Evolutionary conservation across 1,140 invertebrate genomes (phyloP).

Genomic region (Euura lappo): DNA sequence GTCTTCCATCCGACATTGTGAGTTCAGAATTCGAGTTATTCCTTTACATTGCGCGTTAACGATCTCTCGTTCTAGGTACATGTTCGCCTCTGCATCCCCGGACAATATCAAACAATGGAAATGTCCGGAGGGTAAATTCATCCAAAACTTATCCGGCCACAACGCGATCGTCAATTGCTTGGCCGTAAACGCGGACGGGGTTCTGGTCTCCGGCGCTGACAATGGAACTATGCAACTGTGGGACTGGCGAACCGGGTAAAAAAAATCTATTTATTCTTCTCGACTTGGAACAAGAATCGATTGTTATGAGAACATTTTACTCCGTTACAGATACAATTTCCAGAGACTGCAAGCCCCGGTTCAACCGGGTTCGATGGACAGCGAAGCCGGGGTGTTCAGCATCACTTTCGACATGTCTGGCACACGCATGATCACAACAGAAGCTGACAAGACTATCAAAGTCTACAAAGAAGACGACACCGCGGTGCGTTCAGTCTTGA

Average conservation of each 20-base stretch:
- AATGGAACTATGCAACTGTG: conserved; percentile 98
- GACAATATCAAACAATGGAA: conserved; percentile 99
- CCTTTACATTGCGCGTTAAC: background rate
- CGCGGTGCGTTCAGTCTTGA: conserved; percentile 67
- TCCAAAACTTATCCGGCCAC: conserved; percentile 97
- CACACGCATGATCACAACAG: conserved; percentile 91
- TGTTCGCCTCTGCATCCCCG: conserved; percentile 97
- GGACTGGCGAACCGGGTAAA: conserved; percentile 96
- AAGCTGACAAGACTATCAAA: conserved; percentile 99
- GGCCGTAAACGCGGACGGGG: conserved; percentile 92
- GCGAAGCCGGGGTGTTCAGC: conserved; percentile 96
- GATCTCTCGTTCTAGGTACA: conserved; percentile 69
- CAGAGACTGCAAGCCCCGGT: conserved; percentile 91
- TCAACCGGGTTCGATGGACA: conserved; percentile 99
- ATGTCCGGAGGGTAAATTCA: conserved; percentile 97
- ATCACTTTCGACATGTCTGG: conserved; percentile 95
- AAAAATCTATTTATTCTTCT: background rate
- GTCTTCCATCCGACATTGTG: conserved; percentile 88
- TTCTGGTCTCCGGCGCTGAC: conserved; percentile 96
- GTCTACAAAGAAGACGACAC: conserved; percentile 98
- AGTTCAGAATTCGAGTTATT: conserved; percentile 41
- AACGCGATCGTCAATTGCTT: conserved; percentile 98
- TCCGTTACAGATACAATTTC: conserved; percentile 80
- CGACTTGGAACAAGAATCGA: background rate
- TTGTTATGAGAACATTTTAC: background rate